Base-by-base conservation (phyloP, 2,113 vertebrate species). In the Acrocephalus arundinaceus region DNA sequence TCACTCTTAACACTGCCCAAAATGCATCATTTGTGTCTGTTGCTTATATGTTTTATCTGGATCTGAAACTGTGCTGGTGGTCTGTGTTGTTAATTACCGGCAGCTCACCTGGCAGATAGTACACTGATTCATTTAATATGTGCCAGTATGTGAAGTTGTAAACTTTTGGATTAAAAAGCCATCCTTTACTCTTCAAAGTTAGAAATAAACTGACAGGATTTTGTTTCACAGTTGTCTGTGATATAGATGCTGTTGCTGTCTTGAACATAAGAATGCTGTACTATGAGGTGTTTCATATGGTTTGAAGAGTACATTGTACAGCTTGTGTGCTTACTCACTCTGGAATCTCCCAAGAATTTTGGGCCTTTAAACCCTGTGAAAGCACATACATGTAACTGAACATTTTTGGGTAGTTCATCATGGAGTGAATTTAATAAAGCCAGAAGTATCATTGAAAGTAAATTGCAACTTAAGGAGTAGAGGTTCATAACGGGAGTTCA, bases 71-170 rank as follows among this genome's bases (percentile, higher is more conserved):
- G 0, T 76, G 11, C 35, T 57, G 70, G 13, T 39, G 79, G 23
- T 25, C 11, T 24, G 4, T 63, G 23, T 3, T 3, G 0, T 33
- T 57, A 25, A 13, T 49, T 90, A 14, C 39, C 23, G 54, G 0
- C 35, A 48, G 31, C 31, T 51, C 22, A 21, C 20, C 16, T 87
- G 63, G 24, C 30, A 61, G 10, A 7, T 23, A 49, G 10, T 9
- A 41, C 9, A 21, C 55, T 39, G 39, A 39, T 73, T 63, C 3
- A 31, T 67, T 71, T 89, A 30, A 23, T 35, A 7, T 7, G 7
- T 59, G 30, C 16, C 16, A 13, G 16, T 51, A 35, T 52, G 17
- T 39, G 66, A 89, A 71, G 33, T 8, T 74, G 52, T 75, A 55
- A 43, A 48, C 7, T 46, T 78, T 33, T 41, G n/a, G 14, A 54